A percentile compares a stretch with the other conserved stretches of the same genome.
phyloP scores from a whole-genome alignment of 2,888 invertebrate species.

The Pecten maximus region DNA sequence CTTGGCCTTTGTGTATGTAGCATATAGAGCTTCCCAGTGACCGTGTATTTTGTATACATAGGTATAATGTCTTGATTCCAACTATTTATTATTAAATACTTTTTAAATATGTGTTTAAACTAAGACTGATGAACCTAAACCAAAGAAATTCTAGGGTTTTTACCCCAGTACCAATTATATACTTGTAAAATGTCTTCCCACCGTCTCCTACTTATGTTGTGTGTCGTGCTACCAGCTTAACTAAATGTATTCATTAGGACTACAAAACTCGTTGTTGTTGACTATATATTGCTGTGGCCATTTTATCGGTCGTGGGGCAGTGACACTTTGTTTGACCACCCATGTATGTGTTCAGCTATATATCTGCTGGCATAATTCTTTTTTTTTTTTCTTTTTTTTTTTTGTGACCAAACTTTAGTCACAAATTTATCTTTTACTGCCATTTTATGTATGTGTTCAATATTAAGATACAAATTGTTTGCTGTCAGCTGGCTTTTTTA shows the following conservation, averaged over 20 bases:
- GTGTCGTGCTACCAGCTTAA: not conserved
- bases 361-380: not conserved
- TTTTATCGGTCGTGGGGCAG: not conserved
- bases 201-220: slow-evolving; percentile 22
- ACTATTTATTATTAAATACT: slow-evolving; percentile 35
- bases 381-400: not conserved
- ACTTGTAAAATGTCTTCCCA: slow-evolving; percentile 14
- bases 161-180: not conserved
- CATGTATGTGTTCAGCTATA: slow-evolving; percentile 13
- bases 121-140: slow-evolving; percentile 18
- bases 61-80: slow-evolving; percentile 25
- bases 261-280: slow-evolving; percentile 12
- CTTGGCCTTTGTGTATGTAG: slow-evolving; percentile 33
- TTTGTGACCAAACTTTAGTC: not conserved
- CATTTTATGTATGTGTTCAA: slow-evolving; percentile 28
- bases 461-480: not conserved
- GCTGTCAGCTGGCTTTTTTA: slow-evolving; percentile 23
- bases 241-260: not conserved
- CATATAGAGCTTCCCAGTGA: slow-evolving; percentile 26
- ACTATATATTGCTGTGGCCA: slow-evolving; percentile 11
- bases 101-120: slow-evolving; percentile 33
- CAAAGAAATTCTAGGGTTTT: slow-evolving; percentile 22
- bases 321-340: not conserved
- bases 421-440: not conserved
- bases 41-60: slow-evolving; percentile 35